Conservation (phyloP, 2,888 invertebrate genomes). For the Willowsia nigromaculata region DNA sequence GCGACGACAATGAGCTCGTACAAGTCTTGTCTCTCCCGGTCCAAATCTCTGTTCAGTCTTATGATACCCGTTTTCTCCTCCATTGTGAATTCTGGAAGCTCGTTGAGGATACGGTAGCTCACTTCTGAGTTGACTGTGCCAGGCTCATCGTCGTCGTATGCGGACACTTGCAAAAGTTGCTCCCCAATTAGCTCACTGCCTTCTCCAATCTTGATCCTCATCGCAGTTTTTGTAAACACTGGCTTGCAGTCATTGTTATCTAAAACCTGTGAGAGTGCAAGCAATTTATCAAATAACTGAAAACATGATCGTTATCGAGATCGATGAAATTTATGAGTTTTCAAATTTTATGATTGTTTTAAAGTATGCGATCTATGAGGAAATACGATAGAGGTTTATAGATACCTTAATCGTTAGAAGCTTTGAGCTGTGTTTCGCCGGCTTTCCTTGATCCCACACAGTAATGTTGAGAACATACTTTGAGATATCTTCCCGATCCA, state of each 20-base stretch:
- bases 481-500: constrained; percentile 92
- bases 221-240: constrained; percentile 89
- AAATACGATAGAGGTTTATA: no score
- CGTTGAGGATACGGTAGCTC: constrained; percentile 82
- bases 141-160: constrained; percentile 91
- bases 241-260: constrained; percentile 97
- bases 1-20: constrained; percentile 91
- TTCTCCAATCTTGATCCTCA: constrained; percentile 92
- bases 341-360: no score
- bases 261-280: constrained; percentile 81
- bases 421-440: constrained; percentile 89
- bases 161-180: constrained; percentile 89
- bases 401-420: constrained; percentile 84
- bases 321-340: no score
- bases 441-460: constrained; percentile 91
- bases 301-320: no score
- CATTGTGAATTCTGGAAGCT: constrained; percentile 85
- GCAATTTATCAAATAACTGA: neutral
- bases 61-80: constrained; percentile 89
- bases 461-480: constrained; percentile 92
- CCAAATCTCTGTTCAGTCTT: constrained; percentile 87
- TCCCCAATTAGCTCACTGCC: constrained; percentile 90
- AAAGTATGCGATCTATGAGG: no score
- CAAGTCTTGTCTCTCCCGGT: constrained; percentile 90
- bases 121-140: constrained; percentile 76